phyloP scores from a whole-genome alignment of 2,113 vertebrate species.

The Albula goreensis region DNA sequence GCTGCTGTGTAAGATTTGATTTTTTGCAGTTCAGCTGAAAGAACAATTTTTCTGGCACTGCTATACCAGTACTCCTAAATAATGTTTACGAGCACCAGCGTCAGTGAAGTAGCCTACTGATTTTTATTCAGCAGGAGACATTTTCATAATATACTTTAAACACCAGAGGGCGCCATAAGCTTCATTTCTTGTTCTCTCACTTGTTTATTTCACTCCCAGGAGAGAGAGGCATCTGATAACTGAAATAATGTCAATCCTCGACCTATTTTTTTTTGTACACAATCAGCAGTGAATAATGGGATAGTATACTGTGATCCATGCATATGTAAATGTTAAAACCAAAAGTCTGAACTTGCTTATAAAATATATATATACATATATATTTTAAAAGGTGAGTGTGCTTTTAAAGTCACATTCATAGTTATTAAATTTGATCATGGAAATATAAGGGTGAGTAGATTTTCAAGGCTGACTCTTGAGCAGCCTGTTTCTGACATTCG shows the following conservation, averaged over 20 bases:
- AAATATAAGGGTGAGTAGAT: too few species aligned
- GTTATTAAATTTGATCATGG: too few species aligned
- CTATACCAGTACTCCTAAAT: not conserved
- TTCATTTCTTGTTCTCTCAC: not conserved
- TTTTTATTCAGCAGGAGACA: not conserved
- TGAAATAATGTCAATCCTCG: not conserved
- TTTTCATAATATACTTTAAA: not conserved
- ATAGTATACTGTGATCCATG: not conserved
- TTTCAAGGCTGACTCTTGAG: too few species aligned
- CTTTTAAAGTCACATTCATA: too few species aligned
- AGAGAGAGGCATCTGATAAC: not conserved
- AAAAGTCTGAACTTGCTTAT: too few species aligned
- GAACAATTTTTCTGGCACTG: not conserved
- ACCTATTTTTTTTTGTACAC: not conserved
- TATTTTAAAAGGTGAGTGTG: too few species aligned
- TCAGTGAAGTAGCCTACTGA: not conserved
- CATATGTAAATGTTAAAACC: not conserved
- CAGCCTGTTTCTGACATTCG: not conserved
- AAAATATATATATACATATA: too few species aligned
- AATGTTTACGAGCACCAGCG: not conserved
- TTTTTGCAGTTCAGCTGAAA: not conserved
- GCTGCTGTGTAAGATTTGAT: not conserved
- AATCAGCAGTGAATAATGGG: not conserved
- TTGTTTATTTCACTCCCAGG: not conserved
- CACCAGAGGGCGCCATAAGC: slow-evolving; percentile 9